Evolutionary conservation across 2,797 vertebrate species (phyloP), one percentile per base, ranked within the genome.

Genomic region (Graptemys geographica): DNA sequence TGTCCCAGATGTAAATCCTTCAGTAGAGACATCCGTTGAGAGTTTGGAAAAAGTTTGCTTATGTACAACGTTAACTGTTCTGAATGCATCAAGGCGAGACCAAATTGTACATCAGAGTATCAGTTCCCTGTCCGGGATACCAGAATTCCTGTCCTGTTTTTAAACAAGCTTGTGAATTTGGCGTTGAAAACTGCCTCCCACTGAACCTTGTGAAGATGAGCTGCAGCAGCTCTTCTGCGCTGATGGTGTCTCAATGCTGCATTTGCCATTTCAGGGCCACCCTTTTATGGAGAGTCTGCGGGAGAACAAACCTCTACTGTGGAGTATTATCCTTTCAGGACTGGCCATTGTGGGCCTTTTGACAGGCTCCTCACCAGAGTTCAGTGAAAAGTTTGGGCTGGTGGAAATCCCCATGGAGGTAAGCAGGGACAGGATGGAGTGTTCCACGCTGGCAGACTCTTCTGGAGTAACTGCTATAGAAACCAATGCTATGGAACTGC

Each of bases 261-360:
- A 11, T 84, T 2, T 83, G 41, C 79, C 79, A 6, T 25, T 90
- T 44, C 74, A 99, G 99, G 99, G 99, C 83, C 99, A 99, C 33
- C 99, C 99, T 2, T 99, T 99, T 95, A 99, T 99, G 99, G 99
- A 99, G 98, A 99, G 99, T 47, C 98, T 99, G 8, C 98, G 97
- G 0, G 99, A 99, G 97, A 99, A 99, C 97, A 98, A 98, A 83
- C 99, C 99, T 1, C 95, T 99, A 79, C 98, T 99, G 12, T 99
- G 99, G 99, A 99, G 99, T 94, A 99, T 99, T 55, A 96, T 98
- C n/a, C 92, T 99, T 21, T 99, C 99, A 0, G 99, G 98, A 5
- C 95, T 99, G 27, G 99, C 99, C 25, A 99, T 99, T 53, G 97
- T 99, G 15, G 99, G 98, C 44, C 98, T 99, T 25, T 98, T 99